Conservation (phyloP, 2,888 invertebrate genomes). For the Patella depressa region DNA sequence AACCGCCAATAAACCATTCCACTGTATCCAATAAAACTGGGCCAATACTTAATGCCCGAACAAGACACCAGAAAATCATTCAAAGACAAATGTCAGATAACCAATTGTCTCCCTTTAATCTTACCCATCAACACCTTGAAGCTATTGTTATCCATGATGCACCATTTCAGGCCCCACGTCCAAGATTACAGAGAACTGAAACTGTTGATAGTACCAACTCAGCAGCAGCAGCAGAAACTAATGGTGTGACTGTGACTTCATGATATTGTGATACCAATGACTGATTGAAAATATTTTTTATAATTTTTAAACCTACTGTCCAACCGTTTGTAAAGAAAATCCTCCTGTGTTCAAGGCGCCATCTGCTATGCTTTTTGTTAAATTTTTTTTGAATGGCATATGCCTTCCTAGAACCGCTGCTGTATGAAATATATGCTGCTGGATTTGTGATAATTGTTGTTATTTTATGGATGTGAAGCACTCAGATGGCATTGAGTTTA, state of each 20-base stretch:
- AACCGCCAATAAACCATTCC: constrained; percentile 45
- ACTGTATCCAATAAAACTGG: constrained; percentile 29
- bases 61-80: constrained; percentile 48
- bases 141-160: constrained; percentile 59
- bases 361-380: too few species aligned
- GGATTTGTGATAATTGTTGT: too few species aligned
- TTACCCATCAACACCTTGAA: constrained; percentile 51
- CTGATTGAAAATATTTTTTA: too few species aligned
- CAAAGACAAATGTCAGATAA: constrained; percentile 54
- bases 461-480: too few species aligned
- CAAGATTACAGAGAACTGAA: constrained; percentile 30
- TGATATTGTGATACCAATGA: neutral
- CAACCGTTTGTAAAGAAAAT: too few species aligned
- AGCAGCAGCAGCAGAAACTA: neutral
- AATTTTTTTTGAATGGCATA: too few species aligned
- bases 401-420: too few species aligned
- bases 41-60: constrained; percentile 44
- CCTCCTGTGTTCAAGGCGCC: too few species aligned
- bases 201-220: neutral
- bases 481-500: too few species aligned
- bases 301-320: too few species aligned
- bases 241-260: neutral
- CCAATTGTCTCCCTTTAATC: constrained; percentile 50
- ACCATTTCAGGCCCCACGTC: constrained; percentile 47
- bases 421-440: too few species aligned